Evolutionary conservation across 2,888 invertebrate genomes (phyloP), one percentile per base, ranked within the genome.

Genomic region (Pardosa pseudoannulata): DNA sequence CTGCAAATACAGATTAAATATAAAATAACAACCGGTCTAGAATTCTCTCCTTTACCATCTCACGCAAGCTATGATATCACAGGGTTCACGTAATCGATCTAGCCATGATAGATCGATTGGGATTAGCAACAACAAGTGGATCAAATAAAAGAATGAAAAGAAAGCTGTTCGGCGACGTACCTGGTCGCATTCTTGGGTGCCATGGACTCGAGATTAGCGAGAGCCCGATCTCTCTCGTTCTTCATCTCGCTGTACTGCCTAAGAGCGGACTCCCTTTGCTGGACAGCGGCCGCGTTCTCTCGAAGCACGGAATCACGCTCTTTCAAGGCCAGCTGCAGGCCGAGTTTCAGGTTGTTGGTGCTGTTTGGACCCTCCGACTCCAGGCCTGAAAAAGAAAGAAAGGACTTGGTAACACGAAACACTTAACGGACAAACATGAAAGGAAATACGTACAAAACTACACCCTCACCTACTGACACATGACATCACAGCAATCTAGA

Each of bases 321-420:
- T 81, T 91, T 91, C 19, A 91, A 87, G 11, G 91, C 91, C 41
- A 91, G 88, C 87, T 91, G 91, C 89, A 91, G 90, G 3, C 91
- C 91, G n/a, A 91, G 89, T 88, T 91, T 91, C 56, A 91, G 85
- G 31, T 79, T 86, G 46, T 70, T 86, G 19, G 86, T 86, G 29
- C 79, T 79, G 56, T 74, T 74, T 11, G 56, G 27, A n/a, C 73
- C 85, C 0, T 74, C 72, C 6, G 31, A 29, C 19, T 82, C 82
- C 6, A 62, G 23, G 7, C 82, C 82, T 82, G 13, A 0, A 39
- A 56, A 39, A 56, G 31, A 31, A 32, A 31, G n/a, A 56, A 36
- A 62, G n/a, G n/a, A n/a, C n/a, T n/a, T n/a, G n/a, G n/a, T n/a
- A n/a, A n/a, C n/a, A n/a, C n/a, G n/a, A n/a, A n/a, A n/a, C n/a